Percentiles rank a stretch among this genome's conserved stretches.
Evolutionary conservation across 2,113 vertebrate genomes (phyloP).

Genomic region (Melanostigma gelatinosum): DNA sequence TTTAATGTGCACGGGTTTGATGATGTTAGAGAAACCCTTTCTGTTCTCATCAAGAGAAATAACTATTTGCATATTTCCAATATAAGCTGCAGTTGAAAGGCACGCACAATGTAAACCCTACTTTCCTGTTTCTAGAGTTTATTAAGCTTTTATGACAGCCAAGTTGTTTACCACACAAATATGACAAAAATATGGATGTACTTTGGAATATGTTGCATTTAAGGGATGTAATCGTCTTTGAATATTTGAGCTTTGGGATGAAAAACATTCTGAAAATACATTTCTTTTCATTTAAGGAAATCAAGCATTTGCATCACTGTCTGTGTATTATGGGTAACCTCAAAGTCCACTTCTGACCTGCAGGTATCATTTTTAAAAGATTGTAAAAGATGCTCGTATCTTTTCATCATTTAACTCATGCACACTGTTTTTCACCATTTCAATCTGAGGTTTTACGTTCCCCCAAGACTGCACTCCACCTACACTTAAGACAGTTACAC

Average conservation of each 20-base stretch:
- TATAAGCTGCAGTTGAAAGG: neutral
- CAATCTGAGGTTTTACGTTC: conserved; percentile 1
- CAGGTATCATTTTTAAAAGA: neutral
- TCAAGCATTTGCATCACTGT: neutral
- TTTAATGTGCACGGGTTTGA: conserved; percentile 1
- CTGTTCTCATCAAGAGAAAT: neutral
- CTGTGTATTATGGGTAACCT: neutral
- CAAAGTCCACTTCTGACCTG: neutral
- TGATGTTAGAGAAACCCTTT: neutral
- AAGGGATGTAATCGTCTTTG: neutral
- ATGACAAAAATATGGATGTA: neutral
- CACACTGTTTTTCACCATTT: neutral
- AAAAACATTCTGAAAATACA: neutral
- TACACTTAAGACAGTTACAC: conserved; percentile 51
- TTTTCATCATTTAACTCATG: conserved; percentile 2
- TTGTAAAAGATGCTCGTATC: neutral
- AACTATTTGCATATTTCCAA: neutral
- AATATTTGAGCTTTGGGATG: neutral
- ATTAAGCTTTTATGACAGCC: neutral
- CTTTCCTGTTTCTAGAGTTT: conserved; percentile 2
- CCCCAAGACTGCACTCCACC: conserved; percentile 31
- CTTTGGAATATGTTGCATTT: neutral
- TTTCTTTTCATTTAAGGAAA: neutral
- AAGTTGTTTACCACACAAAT: neutral
- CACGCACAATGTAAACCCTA: neutral